A percentile compares a stretch with the other conserved stretches of the same genome.
These are phyloP conservation scores for Zeugodacus cucurbitae DNA, from an alignment of 1,140 invertebrate genomes.

Conservation along the genomic window DNA sequence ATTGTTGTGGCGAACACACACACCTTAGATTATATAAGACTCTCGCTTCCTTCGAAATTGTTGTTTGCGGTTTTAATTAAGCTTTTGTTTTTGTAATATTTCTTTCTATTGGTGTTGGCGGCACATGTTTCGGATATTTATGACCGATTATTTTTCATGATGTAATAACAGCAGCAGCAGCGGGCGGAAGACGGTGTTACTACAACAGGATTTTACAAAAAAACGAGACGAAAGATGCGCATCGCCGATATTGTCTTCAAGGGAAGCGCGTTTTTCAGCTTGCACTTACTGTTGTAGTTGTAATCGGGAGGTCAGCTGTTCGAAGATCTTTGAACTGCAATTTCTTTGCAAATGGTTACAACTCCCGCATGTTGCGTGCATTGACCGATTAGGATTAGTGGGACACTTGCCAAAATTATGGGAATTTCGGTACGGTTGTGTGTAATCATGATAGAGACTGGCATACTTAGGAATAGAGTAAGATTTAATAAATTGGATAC, in stretches of 20 bases:
- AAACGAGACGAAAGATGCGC: not conserved
- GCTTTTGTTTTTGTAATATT: not conserved
- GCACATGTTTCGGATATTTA: slow-evolving; percentile 21
- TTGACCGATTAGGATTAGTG: not conserved
- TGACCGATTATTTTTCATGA: slow-evolving; percentile 42
- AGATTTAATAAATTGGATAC: too few species aligned
- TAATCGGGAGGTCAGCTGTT: not conserved
- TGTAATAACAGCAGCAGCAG: slow-evolving; percentile 27
- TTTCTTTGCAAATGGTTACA: not conserved
- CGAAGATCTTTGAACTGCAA: not conserved
- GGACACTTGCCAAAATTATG: not conserved
- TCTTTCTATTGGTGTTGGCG: not conserved
- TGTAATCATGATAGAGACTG: too few species aligned
- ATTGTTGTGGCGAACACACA: not conserved
- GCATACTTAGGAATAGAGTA: too few species aligned
- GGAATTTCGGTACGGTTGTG: too few species aligned
- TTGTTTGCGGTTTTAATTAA: not conserved
- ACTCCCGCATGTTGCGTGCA: not conserved
- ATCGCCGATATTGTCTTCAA: not conserved
- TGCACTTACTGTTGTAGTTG: not conserved
- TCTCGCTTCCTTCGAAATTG: not conserved
- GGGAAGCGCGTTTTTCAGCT: not conserved
- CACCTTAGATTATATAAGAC: not conserved
- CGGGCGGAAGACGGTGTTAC: not conserved
- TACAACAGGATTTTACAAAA: not conserved